Evolutionary conservation across 2,888 invertebrate genomes (phyloP), one percentile per base, ranked within the genome.

Genomic region (Caenorhabditis auriculariae): DNA sequence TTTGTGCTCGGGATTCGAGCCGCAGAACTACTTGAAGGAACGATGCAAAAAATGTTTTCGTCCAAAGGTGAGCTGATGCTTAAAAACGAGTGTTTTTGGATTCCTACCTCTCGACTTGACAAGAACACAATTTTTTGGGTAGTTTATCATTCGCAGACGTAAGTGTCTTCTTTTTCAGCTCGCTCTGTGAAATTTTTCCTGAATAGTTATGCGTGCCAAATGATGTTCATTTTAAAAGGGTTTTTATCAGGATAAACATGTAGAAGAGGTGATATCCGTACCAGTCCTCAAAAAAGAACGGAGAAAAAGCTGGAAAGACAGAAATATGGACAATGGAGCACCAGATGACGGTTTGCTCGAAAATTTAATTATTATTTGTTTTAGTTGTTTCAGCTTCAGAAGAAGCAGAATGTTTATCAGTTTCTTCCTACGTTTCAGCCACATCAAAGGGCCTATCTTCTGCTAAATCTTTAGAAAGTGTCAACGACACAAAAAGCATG

Each of bases 11-110:
- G 78, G 76, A 37, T 84, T 84, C 72, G 83, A 84, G 70, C 82
- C 83, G 9, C 84, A 84, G 60, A 80, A 82, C 45, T 83, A 83
- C 58, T 60, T 78, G 35, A 82, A 81, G 61, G 83, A 82, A 27
- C 73, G 83, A 26, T 84, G 84, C 75, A 81, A 80, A 61, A 82
- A 83, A 53, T 79, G 79, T 43, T 78, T 74, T 59, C 60, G 72
- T 35, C 68, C 66, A 24, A 72, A 71, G 64, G 66, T 68, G 44
- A 41, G 32, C 4, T 27, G n/a, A 15, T 12, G n/a, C 41, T 17
- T 15, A 43, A 43, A 24, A 44, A 44, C 9, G 24, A 24, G 9
- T 24, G 9, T 9, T 41, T 9, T 12, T 12, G 17, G 17, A 41
- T 7, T 7, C 17, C 9, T 41, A 17, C 17, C 9, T 9, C 17